Evolutionary conservation across 2,113 vertebrate species (phyloP).

Genomic region (Pycnonotus jocosus): DNA sequence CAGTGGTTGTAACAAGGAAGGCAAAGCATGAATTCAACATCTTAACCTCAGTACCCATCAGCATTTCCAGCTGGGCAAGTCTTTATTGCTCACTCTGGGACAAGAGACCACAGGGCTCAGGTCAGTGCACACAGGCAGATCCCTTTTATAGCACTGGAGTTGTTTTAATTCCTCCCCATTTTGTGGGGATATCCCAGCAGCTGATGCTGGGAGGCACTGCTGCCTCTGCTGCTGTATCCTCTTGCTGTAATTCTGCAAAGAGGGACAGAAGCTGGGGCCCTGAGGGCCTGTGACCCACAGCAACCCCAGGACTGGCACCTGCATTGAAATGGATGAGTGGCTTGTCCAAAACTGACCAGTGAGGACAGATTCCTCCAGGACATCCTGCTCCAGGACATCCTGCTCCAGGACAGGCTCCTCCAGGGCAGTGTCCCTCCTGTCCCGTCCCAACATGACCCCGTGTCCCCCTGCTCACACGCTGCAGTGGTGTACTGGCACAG

Average conservation of each 20-base stretch:
- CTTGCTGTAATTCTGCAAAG: neutral
- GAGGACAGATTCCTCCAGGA: neutral
- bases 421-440: neutral
- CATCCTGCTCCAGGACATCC: neutral
- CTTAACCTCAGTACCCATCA: neutral
- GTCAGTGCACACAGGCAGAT: neutral
- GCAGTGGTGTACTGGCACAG: fast-evolving
- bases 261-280: neutral
- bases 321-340: too few species aligned
- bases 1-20: fast-evolving
- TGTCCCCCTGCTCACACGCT: neutral
- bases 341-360: fast-evolving
- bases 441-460: fast-evolving
- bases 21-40: neutral
- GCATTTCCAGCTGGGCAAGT: neutral
- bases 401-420: too few species aligned
- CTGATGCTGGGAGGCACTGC: fast-evolving
- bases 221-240: neutral
- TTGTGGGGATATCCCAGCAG: neutral
- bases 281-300: fast-evolving
- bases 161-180: neutral
- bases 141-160: neutral
- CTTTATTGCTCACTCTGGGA: neutral
- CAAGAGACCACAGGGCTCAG: neutral
- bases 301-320: neutral